Evolutionary conservation across 1,140 invertebrate genomes (phyloP), one percentile per base, ranked within the genome.

Genomic region (Heliothis virescens): DNA sequence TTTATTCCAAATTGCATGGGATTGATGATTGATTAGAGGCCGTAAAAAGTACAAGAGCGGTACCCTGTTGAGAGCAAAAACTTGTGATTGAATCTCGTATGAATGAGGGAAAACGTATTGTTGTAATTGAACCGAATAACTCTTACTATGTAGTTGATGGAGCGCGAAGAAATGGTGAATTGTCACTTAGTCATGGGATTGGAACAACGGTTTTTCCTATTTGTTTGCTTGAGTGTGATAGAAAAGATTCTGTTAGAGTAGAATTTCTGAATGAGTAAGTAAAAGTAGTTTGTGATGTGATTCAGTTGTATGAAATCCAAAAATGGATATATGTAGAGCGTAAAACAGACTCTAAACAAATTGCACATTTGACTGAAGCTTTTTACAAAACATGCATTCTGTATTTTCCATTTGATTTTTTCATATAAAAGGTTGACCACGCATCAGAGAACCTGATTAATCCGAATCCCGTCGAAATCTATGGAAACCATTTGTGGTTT

Each of bases 401-500:
- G 12, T 16, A 5, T 12, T 26, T 29, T 4, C 21, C 57, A 29
- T 60, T 60, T 60, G 21, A 60, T 15, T 29, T 13, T 29, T 59
- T 26, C 21, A 26, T 26, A 26, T 26, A 26, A 26, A 26, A 26
- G 21, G 34, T 41, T 41, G 34, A 55, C 53, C 53, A n/a, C 13
- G 59, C 12, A 63, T 15, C 48, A 50, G 26, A 71, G 10, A n/a
- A n/a, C 72, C 57, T 53, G 72, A 62, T 74, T 74, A 50, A 60
- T 74, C 57, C 10, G 16, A 59, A 73, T 59, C 15, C 34, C 71
- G 9, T 15, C 15, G 29, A 60, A 71, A 74, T 73, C 80, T 71
- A 82, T 85, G 88, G 88, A 91, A 90, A 81, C 85, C 81, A 85
- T 87, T 87, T 86, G 83, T 73, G 83, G 84, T 86, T 86, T 85